Evolutionary conservation across 2,888 invertebrate genomes (phyloP), one percentile per base, ranked within the genome.

Genomic region (Mythimna vitellina): DNA sequence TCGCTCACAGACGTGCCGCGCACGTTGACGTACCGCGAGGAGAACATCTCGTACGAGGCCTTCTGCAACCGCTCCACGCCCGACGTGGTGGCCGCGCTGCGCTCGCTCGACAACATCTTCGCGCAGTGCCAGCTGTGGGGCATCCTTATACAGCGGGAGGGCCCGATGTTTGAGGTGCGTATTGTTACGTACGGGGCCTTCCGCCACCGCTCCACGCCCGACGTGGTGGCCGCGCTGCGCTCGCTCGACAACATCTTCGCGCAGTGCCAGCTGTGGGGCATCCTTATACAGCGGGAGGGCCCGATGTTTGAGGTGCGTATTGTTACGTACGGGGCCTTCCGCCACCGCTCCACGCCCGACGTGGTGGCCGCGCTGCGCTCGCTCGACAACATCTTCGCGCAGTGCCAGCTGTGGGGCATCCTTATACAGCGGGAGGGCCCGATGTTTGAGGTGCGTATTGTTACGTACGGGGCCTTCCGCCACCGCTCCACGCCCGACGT

Each of bases 1-100:
- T 99, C 99, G 91, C 97, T 99, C 69, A 99, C 99, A 0, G 99
- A 99, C 96, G 99, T 99, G 17, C 99, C 99, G 0, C 98, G 98
- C 86, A 97, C 98, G 3, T 95, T 98, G 60, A 96, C 97, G 5
- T 98, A 98, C 91, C 95, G 96, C 58, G 99, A 99, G 90, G 97
- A 97, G 72, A 92, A 96, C 61, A 77, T 96, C 35, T 95, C 94
- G 54, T 96, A 94, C 76, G 91, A 97, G 95, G 89, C 97, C 80
- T 98, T 97, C 89, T 95, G 96, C 81, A 91, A 96, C 65, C 97
- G 97, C 88, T 96, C 98, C 0, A 97, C 98, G 0, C 96, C 96
- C 73, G 98, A 99, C 88, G 97, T 99, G 65, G 95, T 98, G 5
- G 96, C 98, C 42, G 97, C 97, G 2, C 94, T 99, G 77, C 96